Conservation (phyloP, 2,888 invertebrate species). For the Eupeodes latifasciatus region DNA sequence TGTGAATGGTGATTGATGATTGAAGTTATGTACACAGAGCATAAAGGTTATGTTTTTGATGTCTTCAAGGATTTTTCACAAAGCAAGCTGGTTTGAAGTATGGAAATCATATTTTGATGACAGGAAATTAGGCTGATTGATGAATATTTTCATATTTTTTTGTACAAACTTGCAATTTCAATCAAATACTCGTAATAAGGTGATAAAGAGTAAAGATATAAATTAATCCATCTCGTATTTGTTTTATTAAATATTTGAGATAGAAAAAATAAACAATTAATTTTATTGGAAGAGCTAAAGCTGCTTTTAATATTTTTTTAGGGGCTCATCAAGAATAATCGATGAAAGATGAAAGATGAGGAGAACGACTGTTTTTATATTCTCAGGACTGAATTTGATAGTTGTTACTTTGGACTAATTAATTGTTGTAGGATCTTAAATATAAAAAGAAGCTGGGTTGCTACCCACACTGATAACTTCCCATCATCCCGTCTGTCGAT, state of each 20-base stretch:
- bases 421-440: too few species aligned
- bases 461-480: too few species aligned
- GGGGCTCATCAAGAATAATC: neutral
- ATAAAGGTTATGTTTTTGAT: conserved; percentile 39
- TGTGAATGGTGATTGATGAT: conserved; percentile 46
- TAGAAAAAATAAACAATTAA: neutral
- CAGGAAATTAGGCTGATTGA: conserved; percentile 66
- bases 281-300: neutral
- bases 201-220: neutral
- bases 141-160: conserved; percentile 16
- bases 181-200: neutral
- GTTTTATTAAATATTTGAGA: neutral
- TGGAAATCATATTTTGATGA: conserved; percentile 73
- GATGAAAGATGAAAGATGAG: too few species aligned
- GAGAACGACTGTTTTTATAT: too few species aligned
- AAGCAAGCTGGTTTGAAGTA: conserved; percentile 23
- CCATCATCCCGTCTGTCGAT: too few species aligned
- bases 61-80: conserved; percentile 33
- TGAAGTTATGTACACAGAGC: neutral
- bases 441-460: too few species aligned
- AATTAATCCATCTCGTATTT: neutral
- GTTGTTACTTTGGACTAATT: too few species aligned
- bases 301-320: neutral
- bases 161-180: neutral
- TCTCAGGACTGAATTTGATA: too few species aligned